phyloP scores from a whole-genome alignment of 2,888 invertebrate species.

The Agrochola circellaris region DNA sequence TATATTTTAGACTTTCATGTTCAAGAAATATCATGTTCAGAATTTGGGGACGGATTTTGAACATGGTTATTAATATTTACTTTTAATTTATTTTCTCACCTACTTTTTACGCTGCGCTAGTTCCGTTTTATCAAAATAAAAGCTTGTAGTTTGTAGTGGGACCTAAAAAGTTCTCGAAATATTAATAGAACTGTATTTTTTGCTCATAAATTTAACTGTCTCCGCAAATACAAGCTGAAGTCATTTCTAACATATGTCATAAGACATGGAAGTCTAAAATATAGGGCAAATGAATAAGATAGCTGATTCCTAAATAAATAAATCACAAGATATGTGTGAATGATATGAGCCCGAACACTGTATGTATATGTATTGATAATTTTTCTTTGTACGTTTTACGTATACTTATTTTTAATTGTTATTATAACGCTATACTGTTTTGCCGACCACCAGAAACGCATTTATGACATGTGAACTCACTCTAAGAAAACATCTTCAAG shows the following conservation, averaged over 20 bases:
- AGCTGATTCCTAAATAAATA: conserved; percentile 71
- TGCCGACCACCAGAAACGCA: conserved; percentile 76
- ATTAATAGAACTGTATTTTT: neutral
- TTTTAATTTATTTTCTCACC: neutral
- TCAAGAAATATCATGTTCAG: conserved; percentile 21
- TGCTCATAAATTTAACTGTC: conserved; percentile 4
- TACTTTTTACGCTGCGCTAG: neutral
- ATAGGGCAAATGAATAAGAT: conserved; percentile 51
- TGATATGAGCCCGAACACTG: conserved; percentile 62
- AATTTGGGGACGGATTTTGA: conserved; percentile 34
- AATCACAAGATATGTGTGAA: conserved; percentile 66
- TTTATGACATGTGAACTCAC: conserved; percentile 71
- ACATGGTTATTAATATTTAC: neutral
- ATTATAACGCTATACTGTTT: conserved; percentile 58
- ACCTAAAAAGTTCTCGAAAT: conserved; percentile 8
- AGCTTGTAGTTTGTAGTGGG: conserved; percentile 7
- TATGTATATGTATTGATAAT: conserved; percentile 69
- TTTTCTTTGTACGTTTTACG: conserved; percentile 70
- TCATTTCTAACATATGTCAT: conserved; percentile 17
- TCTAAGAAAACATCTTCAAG: conserved; percentile 57
- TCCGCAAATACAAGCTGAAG: conserved; percentile 12
- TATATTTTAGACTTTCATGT: conserved; percentile 65
- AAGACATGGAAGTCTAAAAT: conserved; percentile 63
- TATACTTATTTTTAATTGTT: conserved; percentile 64
- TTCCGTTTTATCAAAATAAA: neutral